These are phyloP conservation scores for Tetraodon nigroviridis DNA, from an alignment of 2,113 vertebrate genomes.

Conservation along the genomic window DNA sequence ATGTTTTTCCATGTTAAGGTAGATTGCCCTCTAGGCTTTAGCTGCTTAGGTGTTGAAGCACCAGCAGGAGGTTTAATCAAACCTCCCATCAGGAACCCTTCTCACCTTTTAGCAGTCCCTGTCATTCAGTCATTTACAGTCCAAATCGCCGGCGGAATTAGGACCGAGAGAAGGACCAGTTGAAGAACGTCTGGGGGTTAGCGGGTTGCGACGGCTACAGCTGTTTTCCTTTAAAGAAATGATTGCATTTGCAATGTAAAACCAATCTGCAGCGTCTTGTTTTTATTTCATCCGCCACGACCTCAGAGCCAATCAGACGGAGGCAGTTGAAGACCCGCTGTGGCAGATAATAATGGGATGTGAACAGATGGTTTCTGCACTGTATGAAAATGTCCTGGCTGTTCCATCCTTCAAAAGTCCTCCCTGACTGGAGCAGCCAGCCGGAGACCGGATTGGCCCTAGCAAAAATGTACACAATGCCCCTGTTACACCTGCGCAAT, in stretches of 20 bases:
- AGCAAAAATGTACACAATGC: constrained; percentile 12
- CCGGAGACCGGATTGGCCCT: constrained; percentile 40
- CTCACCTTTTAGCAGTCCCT: constrained; percentile 2
- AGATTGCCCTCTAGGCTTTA: too few relatives aligned
- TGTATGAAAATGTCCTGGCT: constrained; percentile 42
- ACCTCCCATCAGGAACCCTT: neutral
- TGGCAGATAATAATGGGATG: constrained; percentile 66
- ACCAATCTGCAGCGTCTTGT: constrained; percentile 61
- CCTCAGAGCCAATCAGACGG: constrained; percentile 57
- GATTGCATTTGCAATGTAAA: constrained; percentile 76
- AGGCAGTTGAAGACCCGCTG: constrained; percentile 65
- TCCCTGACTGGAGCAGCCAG: constrained; percentile 9
- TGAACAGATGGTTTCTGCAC: constrained; percentile 50
- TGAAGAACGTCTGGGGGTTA: neutral
- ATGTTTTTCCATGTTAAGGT: too few relatives aligned
- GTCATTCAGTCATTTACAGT: constrained; percentile 11
- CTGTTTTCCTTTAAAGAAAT: constrained; percentile 65
- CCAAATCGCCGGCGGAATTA: constrained; percentile 18
- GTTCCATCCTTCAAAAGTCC: constrained; percentile 26
- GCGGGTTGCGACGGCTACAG: constrained; percentile 26
- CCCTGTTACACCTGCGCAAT: too few relatives aligned
- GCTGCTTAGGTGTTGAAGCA: too few relatives aligned
- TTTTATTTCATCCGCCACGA: constrained; percentile 62
- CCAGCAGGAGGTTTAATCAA: too few relatives aligned
- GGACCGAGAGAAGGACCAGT: neutral